Percentiles rank a stretch among this genome's conserved stretches.
Evolutionary conservation across 2,113 vertebrate species (phyloP).

Genomic region (Pelobates fuscus): DNA sequence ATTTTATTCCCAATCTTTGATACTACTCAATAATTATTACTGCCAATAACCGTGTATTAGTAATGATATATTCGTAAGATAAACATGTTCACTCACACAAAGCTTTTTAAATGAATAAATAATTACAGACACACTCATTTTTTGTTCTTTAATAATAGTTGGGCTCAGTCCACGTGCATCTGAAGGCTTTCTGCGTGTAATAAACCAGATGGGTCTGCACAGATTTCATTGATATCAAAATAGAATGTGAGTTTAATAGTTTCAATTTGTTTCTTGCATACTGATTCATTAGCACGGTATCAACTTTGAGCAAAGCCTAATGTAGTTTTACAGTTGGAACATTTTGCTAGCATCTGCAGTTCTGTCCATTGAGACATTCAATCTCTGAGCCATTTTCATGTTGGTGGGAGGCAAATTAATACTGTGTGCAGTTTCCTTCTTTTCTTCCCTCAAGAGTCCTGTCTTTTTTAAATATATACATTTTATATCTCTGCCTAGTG

Average conservation of each 20-base stretch:
- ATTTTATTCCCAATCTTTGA: too few relatives aligned
- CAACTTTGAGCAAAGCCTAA: background rate
- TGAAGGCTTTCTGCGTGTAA: background rate
- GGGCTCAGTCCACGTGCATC: background rate
- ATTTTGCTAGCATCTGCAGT: background rate
- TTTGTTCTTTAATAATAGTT: background rate
- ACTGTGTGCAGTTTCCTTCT: too few relatives aligned
- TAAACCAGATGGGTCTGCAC: background rate
- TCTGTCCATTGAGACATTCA: background rate
- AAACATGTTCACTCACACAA: too few relatives aligned
- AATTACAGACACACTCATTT: background rate
- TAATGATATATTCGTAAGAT: too few relatives aligned
- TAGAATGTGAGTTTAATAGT: background rate
- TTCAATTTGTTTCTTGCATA: background rate
- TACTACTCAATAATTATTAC: too few relatives aligned
- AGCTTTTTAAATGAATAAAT: background rate
- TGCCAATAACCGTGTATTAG: too few relatives aligned
- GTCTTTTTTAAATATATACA: too few relatives aligned
- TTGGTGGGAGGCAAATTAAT: too few relatives aligned
- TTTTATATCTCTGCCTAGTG: too few relatives aligned
- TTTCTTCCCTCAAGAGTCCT: too few relatives aligned
- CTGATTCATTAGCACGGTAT: background rate
- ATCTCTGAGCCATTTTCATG: background rate
- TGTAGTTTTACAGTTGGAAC: background rate
- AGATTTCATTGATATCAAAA: background rate